Evolutionary conservation across 2,113 vertebrate genomes (phyloP), one percentile per base, ranked within the genome.

Genomic region (Phyllostomus hastatus): DNA sequence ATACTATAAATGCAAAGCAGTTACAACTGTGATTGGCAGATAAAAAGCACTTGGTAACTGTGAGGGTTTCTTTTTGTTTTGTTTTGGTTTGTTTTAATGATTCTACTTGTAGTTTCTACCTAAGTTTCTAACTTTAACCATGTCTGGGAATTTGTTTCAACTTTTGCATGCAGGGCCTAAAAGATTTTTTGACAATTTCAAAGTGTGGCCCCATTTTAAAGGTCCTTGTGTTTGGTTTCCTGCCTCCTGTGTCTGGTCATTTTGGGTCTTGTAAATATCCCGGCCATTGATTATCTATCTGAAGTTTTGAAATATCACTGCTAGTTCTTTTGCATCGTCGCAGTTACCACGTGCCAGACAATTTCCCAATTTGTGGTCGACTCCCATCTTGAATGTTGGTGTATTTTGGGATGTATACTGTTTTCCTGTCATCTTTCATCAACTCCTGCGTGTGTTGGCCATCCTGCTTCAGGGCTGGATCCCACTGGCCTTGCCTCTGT

Each of bases 231-330:
- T 28, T 95, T 96, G 1, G 2, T 67, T 0, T 4, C 57, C 11
- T 12, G 0, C 31, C 28, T 73, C 16, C 35, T 83, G 96, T 96
- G 50, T 35, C 69, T 20, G 95, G 35, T 22, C 33, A 73, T 78
- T 86, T 80, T 26, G 81, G 46, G 6, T 85, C 87, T 83, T 96
- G 54, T 9, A 31, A 96, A 81, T 95, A 35, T 96, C 14, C 28
- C 46, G 38, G 5, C 64, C 41, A 75, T 88, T 76, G 76, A 59
- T 86, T 97, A 83, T 20, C 59, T 97, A 48, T 35, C 35, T 31
- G 61, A 90, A 59, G 17, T 80, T 73, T 75, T 67, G 41, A 83
- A 50, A 33, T 76, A 7, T n/a, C 57, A 38, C 26, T 72, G 57
- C 88, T 73, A 22, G 64, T 43, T 92, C 38, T 89, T 85, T 93